Conservation (phyloP, 2,888 invertebrate genomes). For the Oligia fasciuncula region DNA sequence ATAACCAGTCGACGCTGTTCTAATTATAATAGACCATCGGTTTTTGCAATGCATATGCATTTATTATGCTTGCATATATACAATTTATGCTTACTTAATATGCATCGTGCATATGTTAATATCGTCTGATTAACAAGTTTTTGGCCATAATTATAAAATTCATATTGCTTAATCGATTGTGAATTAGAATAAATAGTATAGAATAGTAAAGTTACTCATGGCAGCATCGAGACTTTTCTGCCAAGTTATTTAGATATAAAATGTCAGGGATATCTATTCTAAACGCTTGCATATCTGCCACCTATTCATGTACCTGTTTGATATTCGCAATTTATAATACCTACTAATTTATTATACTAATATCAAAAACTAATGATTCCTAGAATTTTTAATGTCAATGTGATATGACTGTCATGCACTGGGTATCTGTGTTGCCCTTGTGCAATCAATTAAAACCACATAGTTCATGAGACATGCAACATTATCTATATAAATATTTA, state of each 20-base stretch:
- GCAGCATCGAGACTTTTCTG: slow-evolving; percentile 57
- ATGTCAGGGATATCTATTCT: slow-evolving; percentile 76
- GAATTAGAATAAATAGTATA: slow-evolving; percentile 40
- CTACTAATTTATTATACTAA: slow-evolving; percentile 31
- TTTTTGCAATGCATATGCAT: slow-evolving; percentile 17
- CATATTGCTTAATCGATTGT: slow-evolving; percentile 38
- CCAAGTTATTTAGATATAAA: slow-evolving; percentile 65
- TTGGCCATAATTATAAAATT: slow-evolving; percentile 21
- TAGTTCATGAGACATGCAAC: slow-evolving; percentile 27
- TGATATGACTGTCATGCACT: slow-evolving; percentile 22
- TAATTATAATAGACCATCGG: slow-evolving; percentile 26
- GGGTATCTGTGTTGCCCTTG: slow-evolving; percentile 50
- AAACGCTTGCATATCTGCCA: slow-evolving; percentile 45
- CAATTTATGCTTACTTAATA: slow-evolving; percentile 9
- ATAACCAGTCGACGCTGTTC: slow-evolving; percentile 25
- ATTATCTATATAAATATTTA: slow-evolving; percentile 33
- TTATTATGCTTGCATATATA: slow-evolving; percentile 24
- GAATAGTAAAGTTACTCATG: slow-evolving; percentile 37
- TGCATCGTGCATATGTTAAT: slow-evolving; percentile 19
- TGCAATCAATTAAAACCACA: slow-evolving; percentile 38
- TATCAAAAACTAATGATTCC: slow-evolving; percentile 50
- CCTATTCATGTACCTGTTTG: slow-evolving; percentile 41
- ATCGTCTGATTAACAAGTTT: slow-evolving; percentile 7
- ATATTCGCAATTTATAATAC: slow-evolving; percentile 47
- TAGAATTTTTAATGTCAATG: slow-evolving; percentile 44